A percentile compares a stretch with the other conserved stretches of the same genome.
These are phyloP conservation scores for Zaprionus gabonicus DNA, from an alignment of 1,140 invertebrate species.

Conservation along the genomic window DNA sequence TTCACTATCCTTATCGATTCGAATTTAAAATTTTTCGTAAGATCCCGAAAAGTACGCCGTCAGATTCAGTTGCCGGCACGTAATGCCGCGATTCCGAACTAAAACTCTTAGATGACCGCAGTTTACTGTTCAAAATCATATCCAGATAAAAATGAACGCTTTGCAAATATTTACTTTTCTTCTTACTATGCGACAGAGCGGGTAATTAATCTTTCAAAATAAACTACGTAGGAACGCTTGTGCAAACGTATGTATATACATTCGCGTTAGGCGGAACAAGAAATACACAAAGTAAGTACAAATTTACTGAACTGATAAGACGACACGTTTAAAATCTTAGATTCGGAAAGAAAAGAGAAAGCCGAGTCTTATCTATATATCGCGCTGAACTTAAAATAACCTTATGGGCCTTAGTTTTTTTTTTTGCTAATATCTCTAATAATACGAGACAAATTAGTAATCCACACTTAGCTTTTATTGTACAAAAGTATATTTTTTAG, in stretches of 20 bases:
- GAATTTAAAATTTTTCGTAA: slow-evolving; percentile 6
- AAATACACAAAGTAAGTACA: background rate
- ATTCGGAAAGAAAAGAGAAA: slow-evolving; percentile 2
- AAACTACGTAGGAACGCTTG: slow-evolving; percentile 18
- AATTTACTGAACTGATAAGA: slow-evolving; percentile 9
- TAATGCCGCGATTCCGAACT: slow-evolving; percentile 59
- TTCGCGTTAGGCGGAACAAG: background rate
- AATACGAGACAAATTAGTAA: background rate
- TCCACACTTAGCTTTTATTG: background rate
- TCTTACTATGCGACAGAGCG: slow-evolving; percentile 50
- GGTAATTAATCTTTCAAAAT: slow-evolving; percentile 57
- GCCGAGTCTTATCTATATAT: background rate
- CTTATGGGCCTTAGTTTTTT: background rate
- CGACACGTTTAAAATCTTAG: background rate
- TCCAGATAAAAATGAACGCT: slow-evolving; percentile 68
- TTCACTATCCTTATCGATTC: background rate
- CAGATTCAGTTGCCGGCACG: slow-evolving; percentile 42
- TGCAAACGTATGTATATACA: background rate
- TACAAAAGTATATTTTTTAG: background rate
- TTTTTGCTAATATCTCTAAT: background rate
- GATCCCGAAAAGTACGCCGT: slow-evolving; percentile 27
- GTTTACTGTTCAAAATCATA: slow-evolving; percentile 77
- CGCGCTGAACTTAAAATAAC: background rate
- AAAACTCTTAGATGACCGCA: slow-evolving; percentile 75
- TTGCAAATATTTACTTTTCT: slow-evolving; percentile 61